These are phyloP conservation scores for Pipra filicauda DNA, from an alignment of 2,113 vertebrate genomes.

Conservation along the genomic window DNA sequence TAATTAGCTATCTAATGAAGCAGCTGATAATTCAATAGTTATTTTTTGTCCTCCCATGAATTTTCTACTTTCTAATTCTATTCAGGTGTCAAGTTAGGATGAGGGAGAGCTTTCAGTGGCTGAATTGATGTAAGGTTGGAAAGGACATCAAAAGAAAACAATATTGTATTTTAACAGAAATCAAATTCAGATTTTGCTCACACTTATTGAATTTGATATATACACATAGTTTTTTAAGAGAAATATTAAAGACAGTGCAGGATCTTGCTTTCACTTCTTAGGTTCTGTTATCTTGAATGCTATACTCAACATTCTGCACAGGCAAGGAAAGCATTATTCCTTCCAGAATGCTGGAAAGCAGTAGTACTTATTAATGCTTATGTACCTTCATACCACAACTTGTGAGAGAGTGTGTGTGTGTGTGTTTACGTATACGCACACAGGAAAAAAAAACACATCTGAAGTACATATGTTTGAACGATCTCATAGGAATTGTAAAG, in stretches of 20 bases:
- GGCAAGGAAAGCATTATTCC: not conserved
- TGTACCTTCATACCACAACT: not conserved
- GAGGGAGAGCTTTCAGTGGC: not conserved
- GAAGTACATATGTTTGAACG: not conserved
- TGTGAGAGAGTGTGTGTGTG: not conserved
- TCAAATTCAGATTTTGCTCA: not conserved
- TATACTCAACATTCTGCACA: not conserved
- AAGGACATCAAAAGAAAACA: not conserved
- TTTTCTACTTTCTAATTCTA: not conserved
- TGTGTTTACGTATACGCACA: not conserved
- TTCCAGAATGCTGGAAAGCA: not conserved
- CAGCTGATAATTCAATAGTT: not conserved
- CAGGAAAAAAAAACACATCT: not conserved
- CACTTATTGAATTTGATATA: not conserved
- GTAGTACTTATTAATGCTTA: not conserved
- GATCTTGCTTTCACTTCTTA: not conserved
- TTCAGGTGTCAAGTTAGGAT: not conserved
- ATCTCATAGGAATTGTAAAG: not conserved
- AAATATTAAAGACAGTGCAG: not conserved
- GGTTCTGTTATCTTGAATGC: not conserved
- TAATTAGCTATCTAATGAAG: constrained; percentile 8
- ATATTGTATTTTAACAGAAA: not conserved
- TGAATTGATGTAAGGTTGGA: not conserved
- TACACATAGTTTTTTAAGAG: not conserved
- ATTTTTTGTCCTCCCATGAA: not conserved